Base-by-base conservation (phyloP, 2,888 invertebrate species). In the Hirtodrosophila confusa region DNA sequence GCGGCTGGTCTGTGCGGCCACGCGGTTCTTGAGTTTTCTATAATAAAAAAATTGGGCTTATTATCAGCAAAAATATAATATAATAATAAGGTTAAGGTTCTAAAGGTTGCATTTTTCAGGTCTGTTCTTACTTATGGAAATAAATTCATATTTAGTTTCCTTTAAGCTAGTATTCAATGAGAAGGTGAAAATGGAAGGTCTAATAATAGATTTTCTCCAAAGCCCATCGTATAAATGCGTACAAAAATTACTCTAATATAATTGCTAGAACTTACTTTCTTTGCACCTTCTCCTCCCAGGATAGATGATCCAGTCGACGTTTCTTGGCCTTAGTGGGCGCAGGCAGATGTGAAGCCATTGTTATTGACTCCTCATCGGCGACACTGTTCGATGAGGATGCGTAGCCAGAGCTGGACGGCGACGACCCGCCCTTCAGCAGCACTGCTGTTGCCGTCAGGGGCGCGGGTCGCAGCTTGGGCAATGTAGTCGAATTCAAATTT, bases 1-100 rank as follows among this genome's bases (percentile, higher is more conserved):
- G 55, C 99, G 94, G 0, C 99, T 99, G 47, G 97, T 98, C 92
- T 99, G 99, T 3, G 99, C 99, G 33, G 99, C 99, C 27, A 99
- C 98, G 76, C 99, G 94, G 91, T 99, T 99, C 91, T 98, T 98
- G 84, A 98, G 91, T 92, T 98, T 98, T 91, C 98, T 98, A 9
- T 4, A 4, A 12, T 10, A 55, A 8, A 10, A 1, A 17, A 1
- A 1, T 12, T 6, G 4, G 0, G 7, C 0, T 1, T 0, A n/a
- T 50, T 17, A 17, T 17, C 17, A 17, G 17, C 17, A 17, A 17
- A 17, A 17, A 17, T 10, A 0, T 8, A 2, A 2, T 27, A 27
- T 27, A 5, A 27, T 4, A 27, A 27, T 3, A 17, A 27, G 8
- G 1, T 17, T 17, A 17, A 17, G 17, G 17, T 17, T 17, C 17